Evolutionary conservation across 2,888 invertebrate species (phyloP), one percentile per base, ranked within the genome.

Genomic region (Temnothorax ravouxi): DNA sequence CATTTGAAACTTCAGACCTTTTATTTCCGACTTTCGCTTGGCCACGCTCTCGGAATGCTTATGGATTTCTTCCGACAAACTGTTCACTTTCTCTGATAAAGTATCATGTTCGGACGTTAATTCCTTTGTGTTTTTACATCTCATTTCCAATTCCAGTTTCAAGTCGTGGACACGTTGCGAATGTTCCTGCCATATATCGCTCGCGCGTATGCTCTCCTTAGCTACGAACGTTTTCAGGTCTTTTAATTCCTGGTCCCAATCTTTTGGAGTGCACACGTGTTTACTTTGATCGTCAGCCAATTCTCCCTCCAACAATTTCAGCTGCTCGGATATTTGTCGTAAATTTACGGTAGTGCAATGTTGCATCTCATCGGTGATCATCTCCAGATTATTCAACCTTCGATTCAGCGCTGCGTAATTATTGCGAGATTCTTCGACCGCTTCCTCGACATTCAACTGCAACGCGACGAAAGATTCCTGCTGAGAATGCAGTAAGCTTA

Each of bases 61-160:
- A 0, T 86, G 83, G 4, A 91, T 91, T 54, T 95, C 94, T n/a
- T 93, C 94, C 18, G 95, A 95, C 13, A 96, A 91, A 52, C 95
- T 95, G 75, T 96, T 96, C 52, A 96, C 94, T 85, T 95, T 96
- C 56, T 96, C 96, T 25, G 95, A 95, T 18, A 96, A 88, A 38
- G 94, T 94, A 1, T 95, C 94, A 83, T 95, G 95, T 91, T 95
- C 96, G 0, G 94, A 92, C 62, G 93, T 95, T 50, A 95, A 90
- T 84, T 96, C 95, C n/a, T 94, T 94, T 18, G 95, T 88, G 18
- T 86, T 88, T 72, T 93, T 96, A 25, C 96, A 94, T 0, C 95
- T 95, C 90, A 96, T 95, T 3, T 96, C 96, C 21, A 96, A 95
- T 1, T 96, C 95, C 29, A 96, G 95, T 88, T 96, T 96, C 4